These are phyloP conservation scores for Chloroclystis v-ata DNA, from an alignment of 2,888 invertebrate species.

Conservation along the genomic window DNA sequence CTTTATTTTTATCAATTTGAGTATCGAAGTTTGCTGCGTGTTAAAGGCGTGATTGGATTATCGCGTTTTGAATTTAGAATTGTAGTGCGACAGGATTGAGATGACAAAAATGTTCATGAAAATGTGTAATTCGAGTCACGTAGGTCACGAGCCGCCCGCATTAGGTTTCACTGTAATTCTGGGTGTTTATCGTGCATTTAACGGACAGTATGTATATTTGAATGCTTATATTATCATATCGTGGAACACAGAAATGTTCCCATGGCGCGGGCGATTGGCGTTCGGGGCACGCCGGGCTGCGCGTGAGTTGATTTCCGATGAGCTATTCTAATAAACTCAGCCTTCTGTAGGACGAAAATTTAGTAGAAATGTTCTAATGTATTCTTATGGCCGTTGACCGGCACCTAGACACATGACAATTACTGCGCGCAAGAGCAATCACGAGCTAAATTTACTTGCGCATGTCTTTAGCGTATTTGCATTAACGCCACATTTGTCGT, in stretches of 20 bases:
- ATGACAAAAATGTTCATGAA: slow-evolving; percentile 59
- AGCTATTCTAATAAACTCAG: slow-evolving; percentile 76
- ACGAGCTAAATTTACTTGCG: slow-evolving; percentile 1
- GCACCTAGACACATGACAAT: slow-evolving; percentile 46
- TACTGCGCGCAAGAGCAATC: slow-evolving; percentile 30
- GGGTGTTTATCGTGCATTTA: slow-evolving; percentile 79
- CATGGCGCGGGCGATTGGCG: slow-evolving; percentile 70
- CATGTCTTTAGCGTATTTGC: neutral
- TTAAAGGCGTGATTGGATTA: neutral
- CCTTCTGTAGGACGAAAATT: slow-evolving; percentile 79
- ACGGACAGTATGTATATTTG: slow-evolving; percentile 79
- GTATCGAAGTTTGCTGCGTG: neutral
- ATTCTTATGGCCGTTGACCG: slow-evolving; percentile 74
- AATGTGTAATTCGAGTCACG: slow-evolving; percentile 73
- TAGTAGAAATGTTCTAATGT: slow-evolving; percentile 77
- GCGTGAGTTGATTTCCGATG: slow-evolving; percentile 71
- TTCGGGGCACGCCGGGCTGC: slow-evolving; percentile 66
- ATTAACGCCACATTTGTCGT: slow-evolving; percentile 1
- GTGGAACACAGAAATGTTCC: slow-evolving; percentile 79
- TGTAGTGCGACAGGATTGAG: neutral
- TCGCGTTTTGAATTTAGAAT: neutral
- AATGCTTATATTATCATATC: slow-evolving; percentile 78
- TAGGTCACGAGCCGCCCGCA: slow-evolving; percentile 69
- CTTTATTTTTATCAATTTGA: too few species aligned
- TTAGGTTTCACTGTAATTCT: slow-evolving; percentile 77